Conservation (phyloP, 2,888 invertebrate species). For the Ornithoptera alexandrae region DNA sequence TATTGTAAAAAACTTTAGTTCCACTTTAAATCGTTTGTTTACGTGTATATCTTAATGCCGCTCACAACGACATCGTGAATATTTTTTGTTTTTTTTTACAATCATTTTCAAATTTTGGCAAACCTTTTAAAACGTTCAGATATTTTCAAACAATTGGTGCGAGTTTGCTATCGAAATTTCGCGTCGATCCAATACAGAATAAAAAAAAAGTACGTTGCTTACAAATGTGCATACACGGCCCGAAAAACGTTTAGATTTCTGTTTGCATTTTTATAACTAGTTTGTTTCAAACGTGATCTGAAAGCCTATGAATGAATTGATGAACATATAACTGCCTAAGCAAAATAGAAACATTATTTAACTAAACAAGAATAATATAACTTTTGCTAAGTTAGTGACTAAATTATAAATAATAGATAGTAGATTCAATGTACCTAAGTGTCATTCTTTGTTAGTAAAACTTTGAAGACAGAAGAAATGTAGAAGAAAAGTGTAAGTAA, state of each 20-base stretch:
- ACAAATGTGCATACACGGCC: conserved; percentile 11
- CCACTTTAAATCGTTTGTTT: conserved; percentile 6
- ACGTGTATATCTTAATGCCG: background rate
- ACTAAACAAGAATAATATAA: background rate
- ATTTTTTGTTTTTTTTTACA: background rate
- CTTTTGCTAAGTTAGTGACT: no score
- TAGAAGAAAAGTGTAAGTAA: no score
- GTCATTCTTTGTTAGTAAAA: no score
- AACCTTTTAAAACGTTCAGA: background rate
- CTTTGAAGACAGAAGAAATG: no score
- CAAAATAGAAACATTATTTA: background rate
- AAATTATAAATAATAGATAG: no score
- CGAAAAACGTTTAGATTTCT: conserved; percentile 8
- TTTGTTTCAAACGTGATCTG: background rate
- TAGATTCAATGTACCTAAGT: no score
- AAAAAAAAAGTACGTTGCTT: conserved; percentile 16
- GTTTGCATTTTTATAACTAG: background rate
- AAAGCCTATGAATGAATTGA: background rate
- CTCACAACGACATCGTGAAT: background rate
- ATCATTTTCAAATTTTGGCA: background rate
- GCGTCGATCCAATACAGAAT: background rate
- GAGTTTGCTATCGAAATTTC: background rate
- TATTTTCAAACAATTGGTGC: background rate
- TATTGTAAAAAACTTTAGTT: conserved; percentile 7
- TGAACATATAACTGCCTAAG: background rate